Percentiles rank a stretch among this genome's conserved stretches.
Conservation (phyloP, 2,113 vertebrate genomes). For the Takifugu flavidus region DNA sequence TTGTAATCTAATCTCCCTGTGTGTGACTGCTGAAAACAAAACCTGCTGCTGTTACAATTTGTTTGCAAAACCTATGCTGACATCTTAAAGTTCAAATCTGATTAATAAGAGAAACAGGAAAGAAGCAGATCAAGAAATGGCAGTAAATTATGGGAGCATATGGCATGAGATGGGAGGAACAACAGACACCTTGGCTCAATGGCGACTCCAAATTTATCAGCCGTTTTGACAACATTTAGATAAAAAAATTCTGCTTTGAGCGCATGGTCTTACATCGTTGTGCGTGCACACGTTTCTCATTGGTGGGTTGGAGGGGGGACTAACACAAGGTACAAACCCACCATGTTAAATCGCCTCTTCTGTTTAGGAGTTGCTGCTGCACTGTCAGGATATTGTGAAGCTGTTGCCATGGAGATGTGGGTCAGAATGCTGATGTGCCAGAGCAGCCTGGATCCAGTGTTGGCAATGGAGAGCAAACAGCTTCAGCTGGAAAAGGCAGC, state of each 20-base stretch:
- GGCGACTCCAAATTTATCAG: constrained; percentile 1
- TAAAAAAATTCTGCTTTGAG: not conserved
- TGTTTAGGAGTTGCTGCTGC: constrained; percentile 14
- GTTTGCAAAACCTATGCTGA: not conserved
- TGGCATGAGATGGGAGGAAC: constrained; percentile 42
- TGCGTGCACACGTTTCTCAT: constrained; percentile 8
- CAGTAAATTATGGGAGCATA: constrained; percentile 57
- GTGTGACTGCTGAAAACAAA: constrained; percentile 27
- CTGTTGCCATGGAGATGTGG: constrained; percentile 85
- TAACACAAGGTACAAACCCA: too few species aligned
- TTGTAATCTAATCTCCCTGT: constrained; percentile 34
- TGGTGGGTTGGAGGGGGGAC: constrained; percentile 5
- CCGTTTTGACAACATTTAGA: too few species aligned
- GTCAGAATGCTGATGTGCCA: constrained; percentile 80
- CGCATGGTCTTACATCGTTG: constrained; percentile 13
- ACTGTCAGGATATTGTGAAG: constrained; percentile 48
- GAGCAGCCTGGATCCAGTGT: constrained; percentile 71
- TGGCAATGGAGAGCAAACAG: constrained; percentile 55
- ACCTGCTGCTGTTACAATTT: constrained; percentile 10
- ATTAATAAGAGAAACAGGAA: constrained; percentile 7
- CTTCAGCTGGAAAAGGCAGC: constrained; percentile 66
- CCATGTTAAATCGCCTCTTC: constrained; percentile 1
- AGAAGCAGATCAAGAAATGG: constrained; percentile 30
- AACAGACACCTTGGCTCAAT: constrained; percentile 31
- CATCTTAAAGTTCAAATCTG: not conserved